These are phyloP conservation scores for Myrmophylax atrothorax DNA, from an alignment of 2,113 vertebrate genomes.

Conservation along the genomic window DNA sequence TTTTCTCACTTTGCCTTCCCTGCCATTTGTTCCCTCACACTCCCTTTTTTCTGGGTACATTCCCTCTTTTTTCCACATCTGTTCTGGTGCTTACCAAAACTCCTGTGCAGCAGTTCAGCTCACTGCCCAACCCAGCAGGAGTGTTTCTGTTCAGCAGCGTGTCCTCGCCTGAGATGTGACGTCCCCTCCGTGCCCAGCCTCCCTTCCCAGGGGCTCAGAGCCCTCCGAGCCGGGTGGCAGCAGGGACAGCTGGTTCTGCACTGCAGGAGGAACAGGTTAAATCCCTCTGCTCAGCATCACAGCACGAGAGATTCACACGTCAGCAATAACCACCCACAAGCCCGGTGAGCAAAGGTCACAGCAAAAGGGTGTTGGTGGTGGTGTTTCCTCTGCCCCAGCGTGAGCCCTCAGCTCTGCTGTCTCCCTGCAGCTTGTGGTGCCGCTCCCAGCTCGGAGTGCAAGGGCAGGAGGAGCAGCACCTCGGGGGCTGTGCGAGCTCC, in stretches of 20 bases:
- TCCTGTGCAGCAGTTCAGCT: not conserved
- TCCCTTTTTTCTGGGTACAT: not conserved
- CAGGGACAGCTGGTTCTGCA: not conserved
- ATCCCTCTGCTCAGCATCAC: not conserved
- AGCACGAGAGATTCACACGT: fast-evolving
- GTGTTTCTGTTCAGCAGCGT: not conserved
- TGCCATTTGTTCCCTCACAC: not conserved
- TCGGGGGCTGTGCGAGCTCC: too few species aligned
- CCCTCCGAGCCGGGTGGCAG: not conserved
- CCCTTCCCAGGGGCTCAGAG: not conserved
- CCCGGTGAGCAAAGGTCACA: fast-evolving
- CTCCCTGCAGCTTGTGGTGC: not conserved
- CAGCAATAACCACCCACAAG: fast-evolving
- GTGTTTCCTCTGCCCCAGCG: not conserved
- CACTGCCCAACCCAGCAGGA: not conserved
- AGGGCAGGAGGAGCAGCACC: not conserved
- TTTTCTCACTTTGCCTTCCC: not conserved
- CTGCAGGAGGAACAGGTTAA: not conserved
- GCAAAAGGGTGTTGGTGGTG: fast-evolving
- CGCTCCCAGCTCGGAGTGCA: too few species aligned
- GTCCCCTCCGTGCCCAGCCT: not conserved
- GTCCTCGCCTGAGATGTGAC: fast-evolving
- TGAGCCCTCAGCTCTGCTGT: not conserved
- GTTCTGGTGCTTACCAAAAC: not conserved
- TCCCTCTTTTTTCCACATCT: not conserved